Evolutionary conservation across 2,113 vertebrate genomes (phyloP).

Genomic region (Antechinus flavipes): DNA sequence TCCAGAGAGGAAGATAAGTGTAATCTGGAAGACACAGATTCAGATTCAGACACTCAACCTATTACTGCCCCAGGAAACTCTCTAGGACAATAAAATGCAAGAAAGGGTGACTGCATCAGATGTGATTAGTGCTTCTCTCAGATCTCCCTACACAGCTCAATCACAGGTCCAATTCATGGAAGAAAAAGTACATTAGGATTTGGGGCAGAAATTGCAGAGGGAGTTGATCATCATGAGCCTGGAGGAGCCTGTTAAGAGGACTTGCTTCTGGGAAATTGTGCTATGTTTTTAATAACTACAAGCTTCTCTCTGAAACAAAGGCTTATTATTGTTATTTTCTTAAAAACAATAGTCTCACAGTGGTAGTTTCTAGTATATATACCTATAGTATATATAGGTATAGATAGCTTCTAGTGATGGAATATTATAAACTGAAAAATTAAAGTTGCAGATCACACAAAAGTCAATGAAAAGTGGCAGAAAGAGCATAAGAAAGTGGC

Average conservation of each 20-base stretch:
- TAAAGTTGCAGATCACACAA: background rate
- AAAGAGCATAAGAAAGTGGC: background rate
- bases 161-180: background rate
- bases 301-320: background rate
- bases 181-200: background rate
- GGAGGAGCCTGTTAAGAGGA: background rate
- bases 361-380: background rate
- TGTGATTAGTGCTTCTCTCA: background rate
- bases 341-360: background rate
- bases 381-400: background rate
- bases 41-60: background rate
- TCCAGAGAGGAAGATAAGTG: background rate
- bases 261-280: background rate
- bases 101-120: background rate
- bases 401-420: background rate
- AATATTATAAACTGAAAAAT: background rate
- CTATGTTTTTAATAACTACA: background rate
- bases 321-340: background rate
- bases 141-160: background rate
- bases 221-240: background rate
- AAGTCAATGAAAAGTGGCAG: background rate
- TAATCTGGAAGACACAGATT: background rate
- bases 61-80: background rate
- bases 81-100: background rate
- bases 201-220: background rate